Base-by-base conservation (phyloP, 2,797 vertebrate genomes). In the Onychomys leucogaster region DNA sequence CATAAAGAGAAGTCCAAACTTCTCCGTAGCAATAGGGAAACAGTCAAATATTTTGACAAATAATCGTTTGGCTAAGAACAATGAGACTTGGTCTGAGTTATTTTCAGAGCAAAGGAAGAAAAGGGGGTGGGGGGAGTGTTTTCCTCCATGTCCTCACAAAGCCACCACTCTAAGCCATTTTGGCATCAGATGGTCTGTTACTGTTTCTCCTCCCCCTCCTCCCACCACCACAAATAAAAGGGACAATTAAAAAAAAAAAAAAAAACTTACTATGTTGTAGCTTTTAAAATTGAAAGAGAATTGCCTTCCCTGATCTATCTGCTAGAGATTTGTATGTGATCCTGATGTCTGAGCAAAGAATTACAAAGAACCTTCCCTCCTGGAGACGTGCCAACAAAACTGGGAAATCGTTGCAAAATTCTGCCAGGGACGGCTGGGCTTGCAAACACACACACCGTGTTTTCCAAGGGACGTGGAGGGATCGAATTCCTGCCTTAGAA, bases 301-400 rank as follows among this genome's bases (percentile, higher is more conserved):
- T 78, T 94, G 73, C 73, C 90, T 88, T 59, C 59, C 57, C 76
- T 49, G 69, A 63, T 83, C 88, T 90, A 17, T 87, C 91, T 61
- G 78, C 94, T 88, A 29, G 94, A 91, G 59, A 92, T 96, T 82
- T 95, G n/a, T 90, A 61, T 65, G 75, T 37, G 87, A 95, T 90
- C 83, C 90, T 87, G 93, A 92, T 76, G 89, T 97, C 85, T 94
- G 86, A 91, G 92, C 65, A 61, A 95, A 95, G 96, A 96, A 97
- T 97, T 91, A 98, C 97, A 97, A 97, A 98, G 97, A 97, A 85
- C 97, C 97, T 94, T 73, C 65, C 61, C 94, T 97, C 94, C 93
- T 96, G 97, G 98, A 97, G 78, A 41, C 16, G 1, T 52, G 97
- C 97, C 97, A 96, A 80, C 65, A 73, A 88, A 97, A 97, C 94